These are phyloP conservation scores for Ganaspis brasiliensis DNA, from an alignment of 2,888 invertebrate genomes.

Conservation along the genomic window DNA sequence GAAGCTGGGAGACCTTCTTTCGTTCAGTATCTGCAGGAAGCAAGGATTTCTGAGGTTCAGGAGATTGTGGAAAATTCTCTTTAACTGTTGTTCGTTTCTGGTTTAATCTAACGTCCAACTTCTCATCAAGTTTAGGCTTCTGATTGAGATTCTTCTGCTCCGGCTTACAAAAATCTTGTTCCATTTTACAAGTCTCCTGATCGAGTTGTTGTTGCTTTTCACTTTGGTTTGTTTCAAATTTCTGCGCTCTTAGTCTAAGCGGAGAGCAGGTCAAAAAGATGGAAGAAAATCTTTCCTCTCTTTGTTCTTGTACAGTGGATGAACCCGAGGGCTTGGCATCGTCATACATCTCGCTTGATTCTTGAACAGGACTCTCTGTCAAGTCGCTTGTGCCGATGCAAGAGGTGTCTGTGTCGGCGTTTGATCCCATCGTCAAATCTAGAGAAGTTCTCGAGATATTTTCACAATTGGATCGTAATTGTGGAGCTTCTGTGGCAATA, in stretches of 20 bases:
- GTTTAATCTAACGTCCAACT: slow-evolving; percentile 60
- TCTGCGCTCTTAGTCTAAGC: slow-evolving; percentile 63
- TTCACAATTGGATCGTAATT: slow-evolving; percentile 71
- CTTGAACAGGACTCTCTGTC: slow-evolving; percentile 71
- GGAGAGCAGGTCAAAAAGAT: slow-evolving; percentile 12
- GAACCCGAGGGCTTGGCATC: slow-evolving; percentile 46
- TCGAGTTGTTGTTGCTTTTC: slow-evolving; percentile 60
- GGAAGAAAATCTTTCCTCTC: neutral
- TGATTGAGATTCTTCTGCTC: slow-evolving; percentile 50
- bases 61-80: slow-evolving; percentile 53
- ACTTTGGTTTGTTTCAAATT: slow-evolving; percentile 63
- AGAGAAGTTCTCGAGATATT: slow-evolving; percentile 74
- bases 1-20: slow-evolving; percentile 20
- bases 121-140: slow-evolving; percentile 51
- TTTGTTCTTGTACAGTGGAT: neutral
- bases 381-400: slow-evolving; percentile 74
- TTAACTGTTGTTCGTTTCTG: slow-evolving; percentile 49
- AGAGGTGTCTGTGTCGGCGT: slow-evolving; percentile 73
- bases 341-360: slow-evolving; percentile 65
- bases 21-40: slow-evolving; percentile 51
- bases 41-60: slow-evolving; percentile 64
- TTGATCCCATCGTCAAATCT: slow-evolving; percentile 75
- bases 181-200: slow-evolving; percentile 54
- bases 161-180: neutral
- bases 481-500: slow-evolving; percentile 71